Evolutionary conservation across 2,113 vertebrate species (phyloP).

Genomic region (Hyaena hyaena): DNA sequence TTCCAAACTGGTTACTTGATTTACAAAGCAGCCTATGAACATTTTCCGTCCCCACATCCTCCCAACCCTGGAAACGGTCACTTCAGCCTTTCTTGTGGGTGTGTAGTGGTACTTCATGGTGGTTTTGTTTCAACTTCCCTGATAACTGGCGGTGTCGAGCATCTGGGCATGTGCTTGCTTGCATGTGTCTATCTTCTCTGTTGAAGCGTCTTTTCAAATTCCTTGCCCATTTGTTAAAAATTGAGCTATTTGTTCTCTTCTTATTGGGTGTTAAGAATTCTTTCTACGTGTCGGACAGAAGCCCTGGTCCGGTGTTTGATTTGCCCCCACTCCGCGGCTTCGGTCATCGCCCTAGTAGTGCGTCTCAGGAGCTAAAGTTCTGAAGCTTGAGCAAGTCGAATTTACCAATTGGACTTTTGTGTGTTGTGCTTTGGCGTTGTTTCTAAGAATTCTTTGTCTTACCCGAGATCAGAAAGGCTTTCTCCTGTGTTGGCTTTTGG

Average conservation of each 20-base stretch:
- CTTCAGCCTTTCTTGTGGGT: not conserved
- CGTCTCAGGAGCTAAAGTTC: not conserved
- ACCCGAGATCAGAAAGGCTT: not conserved
- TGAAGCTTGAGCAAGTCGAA: not conserved
- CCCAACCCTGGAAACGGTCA: not conserved
- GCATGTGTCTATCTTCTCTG: not conserved
- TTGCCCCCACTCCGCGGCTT: not conserved
- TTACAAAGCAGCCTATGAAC: not conserved
- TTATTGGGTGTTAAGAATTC: not conserved
- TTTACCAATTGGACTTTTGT: not conserved
- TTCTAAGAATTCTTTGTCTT: not conserved
- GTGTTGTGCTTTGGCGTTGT: not conserved
- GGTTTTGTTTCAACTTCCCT: not conserved
- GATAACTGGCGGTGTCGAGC: not conserved
- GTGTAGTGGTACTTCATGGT: too few species aligned
- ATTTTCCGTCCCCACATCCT: not conserved
- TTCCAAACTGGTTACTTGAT: not conserved
- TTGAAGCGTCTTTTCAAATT: not conserved
- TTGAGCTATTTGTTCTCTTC: not conserved
- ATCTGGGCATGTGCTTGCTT: not conserved
- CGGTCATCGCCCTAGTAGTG: not conserved
- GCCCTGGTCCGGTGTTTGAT: not conserved
- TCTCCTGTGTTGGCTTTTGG: not conserved
- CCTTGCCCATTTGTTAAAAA: not conserved
- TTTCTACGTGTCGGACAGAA: not conserved